A percentile compares a stretch with the other conserved stretches of the same genome.
phyloP scores from a whole-genome alignment of 2,113 vertebrate genomes.

The Solea senegalensis region DNA sequence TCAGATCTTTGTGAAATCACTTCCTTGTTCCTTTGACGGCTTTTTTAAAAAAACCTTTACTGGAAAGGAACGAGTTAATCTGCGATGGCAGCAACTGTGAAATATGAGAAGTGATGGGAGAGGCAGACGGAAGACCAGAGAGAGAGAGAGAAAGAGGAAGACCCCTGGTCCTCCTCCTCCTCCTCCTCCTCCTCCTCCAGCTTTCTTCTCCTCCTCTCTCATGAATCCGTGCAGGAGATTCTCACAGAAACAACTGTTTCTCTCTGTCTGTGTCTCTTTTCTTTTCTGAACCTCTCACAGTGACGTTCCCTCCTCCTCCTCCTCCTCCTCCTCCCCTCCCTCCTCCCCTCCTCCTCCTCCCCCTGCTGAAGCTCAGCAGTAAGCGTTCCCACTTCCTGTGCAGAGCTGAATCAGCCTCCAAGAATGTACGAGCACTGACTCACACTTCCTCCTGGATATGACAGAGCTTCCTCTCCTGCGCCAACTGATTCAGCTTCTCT shows the following conservation, averaged over 20 bases:
- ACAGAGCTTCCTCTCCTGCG: slow-evolving; percentile 78
- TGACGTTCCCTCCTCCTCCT: too few species aligned
- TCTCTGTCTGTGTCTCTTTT: too few species aligned
- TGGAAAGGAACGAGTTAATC: slow-evolving; percentile 65
- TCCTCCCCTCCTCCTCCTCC: slow-evolving; percentile 58
- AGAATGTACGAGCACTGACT: slow-evolving; percentile 82
- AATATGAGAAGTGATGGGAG: slow-evolving; percentile 69
- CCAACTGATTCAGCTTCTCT: slow-evolving; percentile 65
- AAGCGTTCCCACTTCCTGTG: slow-evolving; percentile 77
- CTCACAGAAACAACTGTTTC: too few species aligned
- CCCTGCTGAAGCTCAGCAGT: slow-evolving; percentile 65
- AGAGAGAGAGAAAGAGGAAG: slow-evolving; percentile 39
- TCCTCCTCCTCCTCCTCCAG: slow-evolving; percentile 13
- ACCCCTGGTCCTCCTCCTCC: slow-evolving; percentile 42
- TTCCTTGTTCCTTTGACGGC: slow-evolving; percentile 14
- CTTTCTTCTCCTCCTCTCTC: neutral
- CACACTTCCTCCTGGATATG: slow-evolving; percentile 86
- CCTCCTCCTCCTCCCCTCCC: slow-evolving; percentile 24
- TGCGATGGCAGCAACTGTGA: slow-evolving; percentile 58
- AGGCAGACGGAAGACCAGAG: slow-evolving; percentile 42
- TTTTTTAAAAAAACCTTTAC: neutral
- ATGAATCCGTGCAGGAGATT: neutral
- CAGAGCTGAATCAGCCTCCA: slow-evolving; percentile 81
- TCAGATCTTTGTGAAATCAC: neutral
- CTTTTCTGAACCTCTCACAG: too few species aligned